phyloP scores from a whole-genome alignment of 2,797 vertebrate genomes.

The Cirrhinus molitorella region DNA sequence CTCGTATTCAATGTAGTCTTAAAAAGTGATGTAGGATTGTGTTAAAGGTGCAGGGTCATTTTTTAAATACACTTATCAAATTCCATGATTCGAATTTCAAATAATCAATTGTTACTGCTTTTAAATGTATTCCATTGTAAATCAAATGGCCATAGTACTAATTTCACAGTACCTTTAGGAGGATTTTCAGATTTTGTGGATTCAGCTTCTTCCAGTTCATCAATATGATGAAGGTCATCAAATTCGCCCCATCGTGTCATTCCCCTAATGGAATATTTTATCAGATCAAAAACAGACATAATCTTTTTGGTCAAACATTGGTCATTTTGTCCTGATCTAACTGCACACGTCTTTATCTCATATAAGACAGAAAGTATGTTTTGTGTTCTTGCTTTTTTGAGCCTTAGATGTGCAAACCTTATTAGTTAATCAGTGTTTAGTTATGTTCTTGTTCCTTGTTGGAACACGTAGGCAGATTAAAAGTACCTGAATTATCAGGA shows the following conservation, averaged over 20 bases:
- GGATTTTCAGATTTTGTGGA: slow-evolving; percentile 60
- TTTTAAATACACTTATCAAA: neutral
- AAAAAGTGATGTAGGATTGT: neutral
- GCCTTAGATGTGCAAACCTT: neutral
- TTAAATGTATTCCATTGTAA: neutral
- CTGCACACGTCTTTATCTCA: neutral
- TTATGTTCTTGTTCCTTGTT: too few species aligned
- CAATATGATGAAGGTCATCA: slow-evolving; percentile 88
- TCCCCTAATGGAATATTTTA: slow-evolving; percentile 74
- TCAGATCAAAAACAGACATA: neutral
- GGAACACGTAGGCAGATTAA: too few species aligned
- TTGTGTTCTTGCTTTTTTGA: neutral
- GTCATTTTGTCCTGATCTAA: neutral
- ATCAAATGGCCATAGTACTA: neutral
- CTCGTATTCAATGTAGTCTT: slow-evolving; percentile 78
- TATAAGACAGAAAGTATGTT: neutral
- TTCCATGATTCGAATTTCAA: neutral
- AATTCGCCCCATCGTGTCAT: slow-evolving; percentile 96
- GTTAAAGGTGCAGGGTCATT: neutral
- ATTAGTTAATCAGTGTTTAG: neutral
- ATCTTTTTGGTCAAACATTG: neutral
- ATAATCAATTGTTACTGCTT: neutral
- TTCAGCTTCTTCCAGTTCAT: slow-evolving; percentile 80
- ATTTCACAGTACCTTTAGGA: slow-evolving; percentile 67
- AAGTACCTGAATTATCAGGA: too few species aligned